Percentiles rank a stretch among this genome's conserved stretches.
Conservation (phyloP, 1,140 invertebrate species). For the Scaptomyza pallida region DNA sequence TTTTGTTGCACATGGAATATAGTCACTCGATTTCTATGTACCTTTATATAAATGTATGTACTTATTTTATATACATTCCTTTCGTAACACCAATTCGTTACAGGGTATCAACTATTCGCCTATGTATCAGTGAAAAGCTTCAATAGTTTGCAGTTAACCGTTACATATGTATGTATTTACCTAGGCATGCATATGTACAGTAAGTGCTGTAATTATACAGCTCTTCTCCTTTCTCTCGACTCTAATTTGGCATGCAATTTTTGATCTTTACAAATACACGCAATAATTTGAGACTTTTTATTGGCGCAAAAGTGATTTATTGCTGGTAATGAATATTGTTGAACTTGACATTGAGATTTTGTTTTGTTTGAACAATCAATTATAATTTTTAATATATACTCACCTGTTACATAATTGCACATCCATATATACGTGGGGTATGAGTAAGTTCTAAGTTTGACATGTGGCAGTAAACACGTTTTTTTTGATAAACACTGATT, state of each 20-base stretch:
- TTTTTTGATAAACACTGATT: constrained; percentile 6
- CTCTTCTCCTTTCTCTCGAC: no score
- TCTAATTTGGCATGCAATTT: no score
- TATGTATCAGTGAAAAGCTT: no score
- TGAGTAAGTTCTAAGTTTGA: constrained; percentile 19
- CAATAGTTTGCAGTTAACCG: no score
- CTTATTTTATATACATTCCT: neutral
- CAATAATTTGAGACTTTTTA: no score
- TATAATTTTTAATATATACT: neutral
- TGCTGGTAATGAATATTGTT: neutral
- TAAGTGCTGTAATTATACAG: no score
- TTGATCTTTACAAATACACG: no score
- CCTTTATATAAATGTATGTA: neutral
- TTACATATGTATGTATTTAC: no score
- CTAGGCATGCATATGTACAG: no score
- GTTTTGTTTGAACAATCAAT: neutral
- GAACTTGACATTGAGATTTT: neutral
- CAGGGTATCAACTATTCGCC: neutral
- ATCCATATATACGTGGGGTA: neutral
- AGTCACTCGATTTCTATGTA: constrained; percentile 68
- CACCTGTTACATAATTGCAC: neutral
- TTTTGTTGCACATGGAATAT: constrained; percentile 41
- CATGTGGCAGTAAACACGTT: constrained; percentile 28
- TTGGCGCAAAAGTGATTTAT: no score
- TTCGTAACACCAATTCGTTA: no score